Base-by-base conservation (phyloP, 2,888 invertebrate species). In the Lordiphosa andalusiaca region DNA sequence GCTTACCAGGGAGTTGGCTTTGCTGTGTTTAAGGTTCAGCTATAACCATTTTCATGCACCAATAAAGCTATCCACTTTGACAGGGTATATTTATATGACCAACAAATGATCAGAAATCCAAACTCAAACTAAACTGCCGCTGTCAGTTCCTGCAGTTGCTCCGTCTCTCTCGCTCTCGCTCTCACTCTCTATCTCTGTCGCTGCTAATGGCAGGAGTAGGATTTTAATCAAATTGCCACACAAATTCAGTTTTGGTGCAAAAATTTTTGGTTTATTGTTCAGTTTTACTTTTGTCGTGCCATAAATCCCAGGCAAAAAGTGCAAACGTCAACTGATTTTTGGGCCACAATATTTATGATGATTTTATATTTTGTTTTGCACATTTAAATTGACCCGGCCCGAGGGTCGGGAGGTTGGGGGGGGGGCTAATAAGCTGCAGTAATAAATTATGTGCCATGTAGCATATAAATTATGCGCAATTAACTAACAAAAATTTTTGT, bases 391-490 rank as follows among this genome's bases (percentile, higher is more conserved):
- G 83, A 82, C 66, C 75, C 56, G 57, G 44, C 9, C 30, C 3
- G 30, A 3, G 9, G 30, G 30, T 2, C 7, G 1, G 25, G 25
- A 6, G 6, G 5, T 2, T 0, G 7, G 23, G n/a, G 23, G 36
- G 36, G 33, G 33, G 53, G 55, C 84, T 81, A 81, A 84, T 81
- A 81, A 84, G 83, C 85, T 84, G 85, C 81, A 81, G 81, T 83
- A 76, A 84, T 81, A 81, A 81, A 81, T 81, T 84, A 81, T 83
- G 66, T 80, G 76, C 71, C 76, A 76, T 84, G 77, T 71, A 83
- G 67, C 81, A 83, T 58, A 81, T 84, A 81, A 81, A 81, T 81
- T 75, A 75, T 84, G 41, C 68, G 54, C 85, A 81, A 81, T 81
- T 81, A 81, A 81, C 81, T 80, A 57, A 49, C 65, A 65, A 56